Conservation (phyloP, 2,113 vertebrate species). For the Oncorhynchus kisutch region DNA sequence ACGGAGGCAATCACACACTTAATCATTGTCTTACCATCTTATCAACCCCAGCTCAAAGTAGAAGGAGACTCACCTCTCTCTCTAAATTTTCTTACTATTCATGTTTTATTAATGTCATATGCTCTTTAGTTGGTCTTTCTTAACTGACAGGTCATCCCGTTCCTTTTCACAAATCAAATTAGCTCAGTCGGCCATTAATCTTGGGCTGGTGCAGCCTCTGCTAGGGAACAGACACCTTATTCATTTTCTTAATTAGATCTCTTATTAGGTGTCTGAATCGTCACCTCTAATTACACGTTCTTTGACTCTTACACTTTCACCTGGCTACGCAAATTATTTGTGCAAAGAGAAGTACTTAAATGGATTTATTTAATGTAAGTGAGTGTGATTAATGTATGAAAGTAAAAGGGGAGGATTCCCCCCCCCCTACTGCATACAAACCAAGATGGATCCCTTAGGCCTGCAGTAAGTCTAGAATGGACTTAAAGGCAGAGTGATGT, state of each 20-base stretch:
- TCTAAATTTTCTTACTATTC: conserved; percentile 45
- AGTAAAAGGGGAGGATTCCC: background rate
- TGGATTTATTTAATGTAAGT: conserved; percentile 55
- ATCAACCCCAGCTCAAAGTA: background rate
- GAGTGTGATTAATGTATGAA: conserved; percentile 56
- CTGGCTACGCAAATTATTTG: conserved; percentile 71
- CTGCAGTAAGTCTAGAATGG: background rate
- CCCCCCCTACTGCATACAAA: background rate
- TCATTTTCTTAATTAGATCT: conserved; percentile 81
- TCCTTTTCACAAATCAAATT: conserved; percentile 81
- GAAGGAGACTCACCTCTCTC: conserved; percentile 20
- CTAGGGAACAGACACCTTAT: conserved; percentile 77
- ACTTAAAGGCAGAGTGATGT: background rate
- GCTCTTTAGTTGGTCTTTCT: conserved; percentile 63
- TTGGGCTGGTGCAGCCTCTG: conserved; percentile 59
- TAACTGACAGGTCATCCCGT: conserved; percentile 72
- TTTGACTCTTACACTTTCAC: conserved; percentile 73
- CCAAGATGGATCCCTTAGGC: background rate
- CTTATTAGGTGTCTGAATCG: conserved; percentile 75
- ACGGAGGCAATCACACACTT: too few species aligned
- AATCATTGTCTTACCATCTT: too few species aligned
- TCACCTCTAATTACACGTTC: conserved; percentile 72
- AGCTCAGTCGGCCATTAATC: conserved; percentile 77
- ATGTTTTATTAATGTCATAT: conserved; percentile 78
- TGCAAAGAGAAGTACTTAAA: conserved; percentile 59